Evolutionary conservation across 2,113 vertebrate genomes (phyloP).

Genomic region (Oreochromis tanganicae): DNA sequence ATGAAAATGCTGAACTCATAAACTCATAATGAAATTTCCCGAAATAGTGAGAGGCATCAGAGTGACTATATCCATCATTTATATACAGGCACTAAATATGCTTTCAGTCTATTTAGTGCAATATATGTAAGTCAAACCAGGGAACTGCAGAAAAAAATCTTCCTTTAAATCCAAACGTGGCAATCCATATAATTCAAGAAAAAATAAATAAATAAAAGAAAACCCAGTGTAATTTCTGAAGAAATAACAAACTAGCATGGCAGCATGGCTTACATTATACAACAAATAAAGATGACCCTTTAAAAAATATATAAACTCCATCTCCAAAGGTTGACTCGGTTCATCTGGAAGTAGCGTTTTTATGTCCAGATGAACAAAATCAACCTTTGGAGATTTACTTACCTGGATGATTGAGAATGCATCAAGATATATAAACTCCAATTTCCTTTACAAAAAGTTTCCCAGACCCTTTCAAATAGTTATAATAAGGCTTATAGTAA

Average conservation of each 20-base stretch:
- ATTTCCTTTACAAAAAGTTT: background rate
- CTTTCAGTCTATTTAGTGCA: background rate
- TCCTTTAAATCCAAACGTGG: background rate
- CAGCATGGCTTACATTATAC: background rate
- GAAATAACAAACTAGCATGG: background rate
- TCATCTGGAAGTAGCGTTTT: background rate
- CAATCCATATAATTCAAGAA: background rate
- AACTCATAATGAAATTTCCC: background rate
- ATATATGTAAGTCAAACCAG: background rate
- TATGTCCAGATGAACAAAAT: background rate
- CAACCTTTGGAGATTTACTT: background rate
- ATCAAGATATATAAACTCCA: background rate
- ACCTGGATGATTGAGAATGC: background rate
- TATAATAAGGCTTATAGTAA: background rate
- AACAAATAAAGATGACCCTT: background rate
- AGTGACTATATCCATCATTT: background rate
- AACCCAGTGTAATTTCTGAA: background rate
- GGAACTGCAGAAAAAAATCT: background rate
- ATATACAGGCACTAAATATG: background rate
- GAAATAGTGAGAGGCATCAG: background rate
- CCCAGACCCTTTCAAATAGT: background rate
- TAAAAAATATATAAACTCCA: background rate
- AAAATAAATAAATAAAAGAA: fast-evolving
- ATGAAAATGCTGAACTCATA: background rate
- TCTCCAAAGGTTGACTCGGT: background rate